These are phyloP conservation scores for Coluber constrictor DNA, from an alignment of 2,797 vertebrate genomes.

Conservation along the genomic window DNA sequence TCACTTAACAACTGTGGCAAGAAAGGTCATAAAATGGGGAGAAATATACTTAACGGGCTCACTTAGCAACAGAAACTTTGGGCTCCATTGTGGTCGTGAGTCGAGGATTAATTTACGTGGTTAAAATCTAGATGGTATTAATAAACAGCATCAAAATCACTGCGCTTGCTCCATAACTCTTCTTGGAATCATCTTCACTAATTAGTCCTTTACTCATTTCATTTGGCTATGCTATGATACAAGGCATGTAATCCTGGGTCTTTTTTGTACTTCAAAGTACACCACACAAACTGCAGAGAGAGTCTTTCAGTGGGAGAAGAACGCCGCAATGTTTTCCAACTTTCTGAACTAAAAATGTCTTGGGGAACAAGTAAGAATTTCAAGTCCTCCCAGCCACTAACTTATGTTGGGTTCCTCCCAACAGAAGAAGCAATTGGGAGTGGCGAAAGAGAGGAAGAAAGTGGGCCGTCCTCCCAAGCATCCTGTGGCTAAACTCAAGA, in stretches of 20 bases:
- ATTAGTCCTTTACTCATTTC: not conserved
- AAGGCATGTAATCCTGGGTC: not conserved
- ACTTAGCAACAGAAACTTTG: not conserved
- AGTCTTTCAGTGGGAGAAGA: not conserved
- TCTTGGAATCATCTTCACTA: not conserved
- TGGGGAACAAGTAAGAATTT: not conserved
- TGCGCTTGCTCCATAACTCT: too few relatives aligned
- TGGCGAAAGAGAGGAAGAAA: conserved; percentile 30
- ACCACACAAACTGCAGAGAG: not conserved
- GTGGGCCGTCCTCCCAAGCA: conserved; percentile 13
- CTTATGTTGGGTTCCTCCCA: not conserved
- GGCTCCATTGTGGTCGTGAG: not conserved
- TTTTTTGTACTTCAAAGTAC: not conserved
- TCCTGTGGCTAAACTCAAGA: not conserved
- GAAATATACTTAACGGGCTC: not conserved
- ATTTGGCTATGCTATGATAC: not conserved
- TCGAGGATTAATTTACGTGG: not conserved
- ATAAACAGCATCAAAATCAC: not conserved
- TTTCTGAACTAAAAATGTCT: not conserved
- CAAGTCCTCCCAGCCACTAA: not conserved
- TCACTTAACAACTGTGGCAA: not conserved
- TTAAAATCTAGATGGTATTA: not conserved
- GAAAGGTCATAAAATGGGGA: not conserved
- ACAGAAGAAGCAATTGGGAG: conserved; percentile 22
- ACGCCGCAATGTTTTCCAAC: not conserved